A percentile compares a stretch with the other conserved stretches of the same genome.
phyloP scores from a whole-genome alignment of 1,140 invertebrate genomes.

The Drosophila dunni region DNA sequence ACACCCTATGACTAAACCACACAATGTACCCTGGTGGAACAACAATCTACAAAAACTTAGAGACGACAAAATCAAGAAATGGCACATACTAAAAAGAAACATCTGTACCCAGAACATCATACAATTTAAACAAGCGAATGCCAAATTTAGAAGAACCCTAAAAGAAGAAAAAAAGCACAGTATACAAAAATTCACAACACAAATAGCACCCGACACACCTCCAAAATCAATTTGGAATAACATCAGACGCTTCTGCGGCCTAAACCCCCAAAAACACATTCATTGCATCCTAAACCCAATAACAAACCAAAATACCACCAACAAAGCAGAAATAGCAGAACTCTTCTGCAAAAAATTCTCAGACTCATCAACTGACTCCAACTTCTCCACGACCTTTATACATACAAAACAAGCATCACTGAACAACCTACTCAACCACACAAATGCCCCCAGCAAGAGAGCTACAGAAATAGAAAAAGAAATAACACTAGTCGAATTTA shows the following conservation, averaged over 20 bases:
- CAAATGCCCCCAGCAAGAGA: slow-evolving; percentile 7
- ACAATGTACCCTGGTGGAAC: slow-evolving; percentile 7
- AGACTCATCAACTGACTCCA: background rate
- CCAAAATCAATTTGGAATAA: slow-evolving; percentile 22
- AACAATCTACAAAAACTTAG: background rate
- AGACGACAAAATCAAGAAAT: background rate
- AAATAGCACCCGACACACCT: background rate
- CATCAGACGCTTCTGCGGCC: slow-evolving; percentile 6
- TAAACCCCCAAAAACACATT: background rate
- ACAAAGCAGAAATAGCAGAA: background rate
- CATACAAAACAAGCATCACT: slow-evolving; percentile 27
- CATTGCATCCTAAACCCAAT: slow-evolving; percentile 15
- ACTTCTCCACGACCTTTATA: slow-evolving; percentile 10
- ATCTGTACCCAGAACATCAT: background rate
- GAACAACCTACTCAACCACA: slow-evolving; percentile 11
- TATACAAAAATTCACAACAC: slow-evolving; percentile 1
- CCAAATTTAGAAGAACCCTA: slow-evolving; percentile 19
- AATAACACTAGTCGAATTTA: slow-evolving; percentile 25
- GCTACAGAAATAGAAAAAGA: slow-evolving; percentile 38
- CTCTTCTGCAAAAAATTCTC: slow-evolving; percentile 3
- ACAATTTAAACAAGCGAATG: slow-evolving; percentile 19
- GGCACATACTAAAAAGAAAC: slow-evolving; percentile 1
- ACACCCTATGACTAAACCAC: background rate
- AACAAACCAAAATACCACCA: slow-evolving; percentile 1
- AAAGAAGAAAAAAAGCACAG: slow-evolving; percentile 18